Percentiles rank a stretch among this genome's conserved stretches.
Evolutionary conservation across 2,113 vertebrate genomes (phyloP).

Genomic region (Tringa solitaria): DNA sequence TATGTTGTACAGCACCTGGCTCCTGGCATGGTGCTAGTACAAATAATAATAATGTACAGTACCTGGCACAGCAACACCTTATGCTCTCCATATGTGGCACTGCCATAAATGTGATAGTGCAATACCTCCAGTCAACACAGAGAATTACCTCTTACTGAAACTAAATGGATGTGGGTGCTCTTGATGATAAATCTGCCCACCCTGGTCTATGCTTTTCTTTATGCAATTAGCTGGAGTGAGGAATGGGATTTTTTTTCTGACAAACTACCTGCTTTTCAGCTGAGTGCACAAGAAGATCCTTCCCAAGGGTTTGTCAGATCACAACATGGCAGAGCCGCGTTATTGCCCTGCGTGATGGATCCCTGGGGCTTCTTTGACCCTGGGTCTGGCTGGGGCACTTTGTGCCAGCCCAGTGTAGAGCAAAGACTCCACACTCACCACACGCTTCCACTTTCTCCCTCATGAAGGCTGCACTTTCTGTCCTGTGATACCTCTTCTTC

Average conservation of each 20-base stretch:
- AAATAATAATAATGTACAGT: slow-evolving; percentile 63
- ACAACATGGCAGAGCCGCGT: not conserved
- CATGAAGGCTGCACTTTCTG: not conserved
- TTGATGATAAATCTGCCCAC: slow-evolving; percentile 34
- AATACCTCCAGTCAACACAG: not conserved
- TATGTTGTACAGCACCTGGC: slow-evolving; percentile 34
- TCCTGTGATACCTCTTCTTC: not conserved
- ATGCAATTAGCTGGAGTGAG: slow-evolving; percentile 6
- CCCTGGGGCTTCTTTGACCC: not conserved
- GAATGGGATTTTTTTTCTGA: slow-evolving; percentile 15
- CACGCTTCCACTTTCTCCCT: accelerated
- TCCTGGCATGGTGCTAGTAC: slow-evolving; percentile 34
- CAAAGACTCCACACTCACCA: not conserved
- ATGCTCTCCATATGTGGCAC: not conserved
- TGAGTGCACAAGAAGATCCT: not conserved
- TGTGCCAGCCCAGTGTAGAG: accelerated
- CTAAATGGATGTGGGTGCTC: not conserved
- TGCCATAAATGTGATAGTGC: slow-evolving; percentile 37
- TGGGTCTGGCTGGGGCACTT: not conserved
- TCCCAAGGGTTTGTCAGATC: not conserved
- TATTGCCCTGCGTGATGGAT: not conserved
- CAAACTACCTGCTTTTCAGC: not conserved
- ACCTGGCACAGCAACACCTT: slow-evolving; percentile 13
- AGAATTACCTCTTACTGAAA: slow-evolving; percentile 36
- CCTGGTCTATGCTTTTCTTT: not conserved